Evolutionary conservation across 2,888 invertebrate genomes (phyloP), one percentile per base, ranked within the genome.

Genomic region (Spilosoma lubricipeda): DNA sequence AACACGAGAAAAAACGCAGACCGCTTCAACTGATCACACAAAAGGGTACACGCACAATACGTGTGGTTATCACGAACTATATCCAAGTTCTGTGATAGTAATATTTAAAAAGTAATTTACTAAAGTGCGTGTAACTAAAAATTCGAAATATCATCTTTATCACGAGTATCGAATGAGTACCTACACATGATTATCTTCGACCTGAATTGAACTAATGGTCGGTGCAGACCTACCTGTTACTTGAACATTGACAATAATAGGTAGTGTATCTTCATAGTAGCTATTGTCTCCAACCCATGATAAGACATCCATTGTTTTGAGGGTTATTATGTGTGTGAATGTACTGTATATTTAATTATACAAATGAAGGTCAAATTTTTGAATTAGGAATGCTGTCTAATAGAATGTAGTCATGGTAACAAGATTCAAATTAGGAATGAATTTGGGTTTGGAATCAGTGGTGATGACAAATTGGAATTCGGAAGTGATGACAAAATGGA

Each of bases 301-400:
- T 67, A 67, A 67, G 30, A 33, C 30, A 18, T 48, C 48, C 48
- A 67, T 67, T 67, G 67, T 67, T 30, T 67, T 9, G 15, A 20
- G 27, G 39, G 15, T 7, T 42, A 42, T n/a, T 5, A 42, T 39
- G 7, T 67, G 45, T 45, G 27, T 45, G 1, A 7, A 42, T 66
- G 13, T 18, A 3, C 27, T 67, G 45, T 45, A 18, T 4, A 67
- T 67, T 48, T 30, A 30, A 48, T 67, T 45, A 45, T 3, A 45
- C n/a, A 27, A 9, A 13, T 18, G 15, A 18, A 42, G 18, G n/a
- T 67, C 8, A 42, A 39, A 4, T 15, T 59, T 59, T 39, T 27
- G 13, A 59, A 59, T 59, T 27, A 59, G 13, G 59, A 59, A 59
- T 59, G 27, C 4, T 15, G 0, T 59, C 56, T 13, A 11, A n/a